phyloP scores from a whole-genome alignment of 2,888 invertebrate species.

The Brachycybe producta region DNA sequence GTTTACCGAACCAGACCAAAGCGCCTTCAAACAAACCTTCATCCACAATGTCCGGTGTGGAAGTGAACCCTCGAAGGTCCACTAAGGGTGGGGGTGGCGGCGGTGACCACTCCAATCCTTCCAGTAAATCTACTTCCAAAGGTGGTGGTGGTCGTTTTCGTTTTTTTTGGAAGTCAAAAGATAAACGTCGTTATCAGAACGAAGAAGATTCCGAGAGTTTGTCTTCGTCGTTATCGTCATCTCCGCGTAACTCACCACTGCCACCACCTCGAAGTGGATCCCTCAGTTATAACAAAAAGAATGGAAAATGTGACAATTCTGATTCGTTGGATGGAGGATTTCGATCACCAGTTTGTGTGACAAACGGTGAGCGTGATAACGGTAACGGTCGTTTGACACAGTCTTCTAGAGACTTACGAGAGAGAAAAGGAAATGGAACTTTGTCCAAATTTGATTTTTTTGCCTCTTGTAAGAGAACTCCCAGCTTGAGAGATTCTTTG shows the following conservation, averaged over 20 bases:
- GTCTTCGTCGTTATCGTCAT: background rate
- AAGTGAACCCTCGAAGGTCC: too few relatives aligned
- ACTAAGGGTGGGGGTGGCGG: too few relatives aligned
- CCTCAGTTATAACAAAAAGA: constrained; percentile 28
- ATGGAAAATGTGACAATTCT: background rate
- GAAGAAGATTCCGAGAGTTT: constrained; percentile 4
- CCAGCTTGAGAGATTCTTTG: constrained; percentile 18
- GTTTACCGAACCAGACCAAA: too few relatives aligned
- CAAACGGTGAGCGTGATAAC: constrained; percentile 32
- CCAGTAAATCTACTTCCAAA: too few relatives aligned
- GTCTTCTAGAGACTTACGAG: constrained; percentile 3
- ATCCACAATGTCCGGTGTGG: too few relatives aligned
- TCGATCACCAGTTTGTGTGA: background rate
- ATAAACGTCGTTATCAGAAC: background rate
- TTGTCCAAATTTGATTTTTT: constrained; percentile 4
- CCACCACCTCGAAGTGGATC: constrained; percentile 11
- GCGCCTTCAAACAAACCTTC: too few relatives aligned
- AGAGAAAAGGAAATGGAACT: background rate
- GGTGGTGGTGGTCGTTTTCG: constrained; percentile 11
- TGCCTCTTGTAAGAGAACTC: constrained; percentile 5
- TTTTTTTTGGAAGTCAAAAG: constrained; percentile 10
- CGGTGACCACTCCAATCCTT: too few relatives aligned
- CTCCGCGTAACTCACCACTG: background rate
- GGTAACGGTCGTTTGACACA: constrained; percentile 21
- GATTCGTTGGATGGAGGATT: background rate